Evolutionary conservation across 2,888 invertebrate genomes (phyloP).

Genomic region (Trimorus sp.): DNA sequence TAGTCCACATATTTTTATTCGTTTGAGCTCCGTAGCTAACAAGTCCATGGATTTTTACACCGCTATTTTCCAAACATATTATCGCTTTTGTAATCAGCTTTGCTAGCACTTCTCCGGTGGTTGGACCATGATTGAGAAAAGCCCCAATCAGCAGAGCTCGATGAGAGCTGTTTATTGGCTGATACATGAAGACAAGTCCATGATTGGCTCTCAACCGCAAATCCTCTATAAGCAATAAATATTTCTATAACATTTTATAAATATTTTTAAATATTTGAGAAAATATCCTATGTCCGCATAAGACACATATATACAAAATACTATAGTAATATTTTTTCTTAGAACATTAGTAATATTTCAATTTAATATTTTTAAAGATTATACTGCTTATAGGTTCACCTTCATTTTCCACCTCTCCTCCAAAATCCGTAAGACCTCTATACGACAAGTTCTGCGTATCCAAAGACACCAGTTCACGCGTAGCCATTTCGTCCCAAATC

Average conservation of each 20-base stretch:
- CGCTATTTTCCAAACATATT: slow-evolving; percentile 3
- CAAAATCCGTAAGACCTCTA: slow-evolving; percentile 16
- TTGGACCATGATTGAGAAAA: background rate
- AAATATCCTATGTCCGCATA: too few species aligned
- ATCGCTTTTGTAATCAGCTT: background rate
- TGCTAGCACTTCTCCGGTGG: background rate
- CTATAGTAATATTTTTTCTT: too few species aligned
- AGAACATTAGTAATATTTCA: too few species aligned
- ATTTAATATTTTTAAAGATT: too few species aligned
- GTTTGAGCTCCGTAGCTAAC: slow-evolving; percentile 10
- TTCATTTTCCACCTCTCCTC: background rate
- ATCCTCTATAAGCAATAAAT: too few species aligned
- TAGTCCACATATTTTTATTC: slow-evolving; percentile 1
- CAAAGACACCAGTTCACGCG: background rate
- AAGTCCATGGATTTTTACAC: background rate
- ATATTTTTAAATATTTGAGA: too few species aligned
- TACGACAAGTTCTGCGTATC: background rate
- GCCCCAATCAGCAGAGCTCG: slow-evolving; percentile 11
- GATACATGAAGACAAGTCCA: slow-evolving; percentile 22
- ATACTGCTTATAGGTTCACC: too few species aligned
- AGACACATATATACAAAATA: too few species aligned
- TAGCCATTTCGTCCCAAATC: slow-evolving; percentile 12
- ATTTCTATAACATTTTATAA: too few species aligned
- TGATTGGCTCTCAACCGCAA: slow-evolving; percentile 2
- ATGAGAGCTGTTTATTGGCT: background rate